phyloP scores from a whole-genome alignment of 2,797 vertebrate species.

The Macroramphosus scolopax region DNA sequence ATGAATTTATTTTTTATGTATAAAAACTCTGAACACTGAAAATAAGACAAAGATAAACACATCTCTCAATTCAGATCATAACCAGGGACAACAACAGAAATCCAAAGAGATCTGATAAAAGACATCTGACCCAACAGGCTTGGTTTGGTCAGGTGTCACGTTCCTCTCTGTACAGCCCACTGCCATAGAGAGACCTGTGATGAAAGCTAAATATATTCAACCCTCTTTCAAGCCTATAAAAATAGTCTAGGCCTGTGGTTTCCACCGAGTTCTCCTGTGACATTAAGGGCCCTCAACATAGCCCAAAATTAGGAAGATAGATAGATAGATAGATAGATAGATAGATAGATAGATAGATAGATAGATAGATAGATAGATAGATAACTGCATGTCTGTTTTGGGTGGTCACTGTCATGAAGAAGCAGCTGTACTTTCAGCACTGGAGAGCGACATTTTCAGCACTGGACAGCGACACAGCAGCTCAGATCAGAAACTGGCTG shows the following conservation, averaged over 20 bases:
- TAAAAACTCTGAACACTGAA: too few species aligned
- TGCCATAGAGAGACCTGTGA: slow-evolving; percentile 10
- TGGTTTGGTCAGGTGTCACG: background rate
- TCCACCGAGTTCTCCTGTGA: slow-evolving; percentile 7
- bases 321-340: slow-evolving; percentile 2
- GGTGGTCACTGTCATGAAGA: slow-evolving; percentile 14
- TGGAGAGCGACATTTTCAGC: slow-evolving; percentile 69
- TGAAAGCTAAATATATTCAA: slow-evolving; percentile 38
- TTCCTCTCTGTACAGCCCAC: slow-evolving; percentile 1
- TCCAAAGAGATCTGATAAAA: background rate
- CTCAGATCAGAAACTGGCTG: slow-evolving; percentile 5
- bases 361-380: slow-evolving; percentile 2
- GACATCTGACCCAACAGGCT: background rate
- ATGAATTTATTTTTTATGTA: too few species aligned
- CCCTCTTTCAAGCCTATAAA: slow-evolving; percentile 22
- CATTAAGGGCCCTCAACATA: background rate
- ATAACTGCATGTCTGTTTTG: too few species aligned
- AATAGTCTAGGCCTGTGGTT: slow-evolving; percentile 22
- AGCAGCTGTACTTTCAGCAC: slow-evolving; percentile 48
- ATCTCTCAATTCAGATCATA: too few species aligned
- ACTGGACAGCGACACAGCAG: slow-evolving; percentile 66
- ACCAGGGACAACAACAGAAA: too few species aligned
- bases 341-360: slow-evolving; percentile 6
- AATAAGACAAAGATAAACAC: too few species aligned
- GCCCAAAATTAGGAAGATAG: background rate